Base-by-base conservation (phyloP, 2,113 vertebrate species). In the Pangasianodon gigas region DNA sequence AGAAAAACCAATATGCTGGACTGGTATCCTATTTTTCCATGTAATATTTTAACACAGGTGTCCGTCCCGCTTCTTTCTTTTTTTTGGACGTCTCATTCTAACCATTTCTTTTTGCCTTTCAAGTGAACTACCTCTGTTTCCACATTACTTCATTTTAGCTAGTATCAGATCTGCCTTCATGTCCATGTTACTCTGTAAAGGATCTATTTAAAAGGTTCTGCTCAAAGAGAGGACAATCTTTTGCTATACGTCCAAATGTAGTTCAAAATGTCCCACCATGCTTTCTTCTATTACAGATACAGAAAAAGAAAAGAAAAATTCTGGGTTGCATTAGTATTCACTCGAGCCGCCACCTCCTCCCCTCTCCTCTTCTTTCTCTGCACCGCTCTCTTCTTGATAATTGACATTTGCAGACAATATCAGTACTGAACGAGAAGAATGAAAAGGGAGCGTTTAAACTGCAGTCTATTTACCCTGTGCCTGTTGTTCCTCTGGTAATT, bases 381-480 rank as follows among this genome's bases (percentile, higher is more conserved):
- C 69, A 74, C 77, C 65, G 77, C 87, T 83, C 67, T 74, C 62
- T 91, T 91, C 44, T 87, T 77, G 91, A 94, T 95, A 96, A 96
- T 96, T 96, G 95, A 95, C 95, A 96, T 95, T 95, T 93, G 93
- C 89, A 92, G 94, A 95, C 93, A 94, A 95, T 94, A 96, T 96
- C 94, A 93, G 94, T 90, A 91, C 90, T 90, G 93, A 95, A 94
- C 93, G 93, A 92, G 91, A 94, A 93, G 93, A 85, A 93, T 92
- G 91, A 92, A 92, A 89, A 87, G 92, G 91, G 90, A 93, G 81
- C 92, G 75, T 95, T 96, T 94, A 94, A 91, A 87, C 89, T 54
- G 88, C 86, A 89, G 94, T 69, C 89, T 82, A 81, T 93, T 69
- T 91, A 94, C 91, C 93, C 94, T 92, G 93, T 90, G 91, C 88